Conservation (phyloP, 2,888 invertebrate genomes). For the Marasmarcha lunaedactyla region DNA sequence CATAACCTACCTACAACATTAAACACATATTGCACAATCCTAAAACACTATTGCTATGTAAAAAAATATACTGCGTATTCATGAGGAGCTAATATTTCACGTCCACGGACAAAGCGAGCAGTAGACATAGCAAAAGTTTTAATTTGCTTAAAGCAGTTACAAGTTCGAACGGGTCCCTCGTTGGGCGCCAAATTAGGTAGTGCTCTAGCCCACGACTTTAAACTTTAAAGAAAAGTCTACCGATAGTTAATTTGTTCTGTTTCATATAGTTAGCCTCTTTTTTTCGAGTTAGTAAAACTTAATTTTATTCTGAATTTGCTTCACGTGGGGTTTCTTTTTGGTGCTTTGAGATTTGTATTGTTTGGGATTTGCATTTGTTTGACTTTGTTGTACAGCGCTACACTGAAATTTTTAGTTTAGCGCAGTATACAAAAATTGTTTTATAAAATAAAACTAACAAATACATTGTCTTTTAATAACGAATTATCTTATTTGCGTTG, state of each 20-base stretch:
- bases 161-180: slow-evolving; percentile 62
- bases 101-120: slow-evolving; percentile 53
- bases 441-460: too few relatives aligned
- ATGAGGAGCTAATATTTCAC: slow-evolving; percentile 69
- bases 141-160: slow-evolving; percentile 69
- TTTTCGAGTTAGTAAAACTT: slow-evolving; percentile 30
- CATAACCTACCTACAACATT: too few relatives aligned
- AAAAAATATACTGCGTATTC: slow-evolving; percentile 52
- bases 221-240: slow-evolving; percentile 20
- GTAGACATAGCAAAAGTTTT: slow-evolving; percentile 62
- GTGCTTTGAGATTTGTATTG: too few relatives aligned
- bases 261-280: slow-evolving; percentile 31
- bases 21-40: too few relatives aligned
- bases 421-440: too few relatives aligned
- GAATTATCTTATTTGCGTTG: too few relatives aligned
- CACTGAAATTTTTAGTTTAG: too few relatives aligned
- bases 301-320: slow-evolving; percentile 24
- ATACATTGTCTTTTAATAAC: too few relatives aligned
- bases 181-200: slow-evolving; percentile 62
- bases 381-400: too few relatives aligned
- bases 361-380: too few relatives aligned
- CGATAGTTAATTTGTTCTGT: slow-evolving; percentile 60
- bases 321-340: too few relatives aligned
- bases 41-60: too few relatives aligned
- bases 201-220: not conserved